phyloP scores from a whole-genome alignment of 2,888 invertebrate species.

The Lobophora halterata region DNA sequence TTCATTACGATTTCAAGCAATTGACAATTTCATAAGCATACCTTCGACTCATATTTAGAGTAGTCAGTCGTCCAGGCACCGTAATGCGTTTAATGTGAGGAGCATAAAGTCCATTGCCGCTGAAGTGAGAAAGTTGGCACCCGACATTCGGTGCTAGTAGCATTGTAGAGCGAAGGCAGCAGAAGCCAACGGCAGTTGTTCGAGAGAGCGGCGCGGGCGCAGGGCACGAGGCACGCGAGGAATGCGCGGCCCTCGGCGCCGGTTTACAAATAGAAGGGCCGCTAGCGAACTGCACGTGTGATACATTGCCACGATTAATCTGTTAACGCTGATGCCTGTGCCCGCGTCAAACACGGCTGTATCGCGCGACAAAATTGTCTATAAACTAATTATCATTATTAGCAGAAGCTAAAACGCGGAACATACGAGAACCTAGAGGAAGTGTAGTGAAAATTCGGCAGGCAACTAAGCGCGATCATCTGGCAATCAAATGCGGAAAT shows the following conservation, averaged over 20 bases:
- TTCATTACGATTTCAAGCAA: slow-evolving; percentile 50
- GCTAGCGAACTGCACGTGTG: slow-evolving; percentile 74
- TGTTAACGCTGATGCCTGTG: slow-evolving; percentile 66
- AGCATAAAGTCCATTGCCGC: slow-evolving; percentile 50
- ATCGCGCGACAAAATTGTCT: slow-evolving; percentile 44
- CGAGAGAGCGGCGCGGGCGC: slow-evolving; percentile 50
- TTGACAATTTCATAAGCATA: slow-evolving; percentile 60
- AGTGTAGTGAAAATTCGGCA: slow-evolving; percentile 1
- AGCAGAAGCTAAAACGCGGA: no score
- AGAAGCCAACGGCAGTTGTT: slow-evolving; percentile 39
- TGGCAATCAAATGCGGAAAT: slow-evolving; percentile 5
- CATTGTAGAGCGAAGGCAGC: slow-evolving; percentile 45
- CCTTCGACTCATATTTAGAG: slow-evolving; percentile 50
- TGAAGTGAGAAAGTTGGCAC: slow-evolving; percentile 38
- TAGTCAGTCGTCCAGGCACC: slow-evolving; percentile 37
- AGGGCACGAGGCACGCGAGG: slow-evolving; percentile 70
- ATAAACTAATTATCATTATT: no score
- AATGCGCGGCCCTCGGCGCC: slow-evolving; percentile 78
- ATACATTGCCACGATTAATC: slow-evolving; percentile 74
- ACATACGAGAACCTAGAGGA: no score
- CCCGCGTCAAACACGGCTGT: slow-evolving; percentile 46
- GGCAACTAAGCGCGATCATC: neutral
- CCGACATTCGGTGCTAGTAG: slow-evolving; percentile 41
- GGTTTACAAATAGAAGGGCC: slow-evolving; percentile 80
- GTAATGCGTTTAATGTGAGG: slow-evolving; percentile 15